Evolutionary conservation across 2,797 vertebrate species (phyloP), one percentile per base, ranked within the genome.

Genomic region (Holocentrus rufus): DNA sequence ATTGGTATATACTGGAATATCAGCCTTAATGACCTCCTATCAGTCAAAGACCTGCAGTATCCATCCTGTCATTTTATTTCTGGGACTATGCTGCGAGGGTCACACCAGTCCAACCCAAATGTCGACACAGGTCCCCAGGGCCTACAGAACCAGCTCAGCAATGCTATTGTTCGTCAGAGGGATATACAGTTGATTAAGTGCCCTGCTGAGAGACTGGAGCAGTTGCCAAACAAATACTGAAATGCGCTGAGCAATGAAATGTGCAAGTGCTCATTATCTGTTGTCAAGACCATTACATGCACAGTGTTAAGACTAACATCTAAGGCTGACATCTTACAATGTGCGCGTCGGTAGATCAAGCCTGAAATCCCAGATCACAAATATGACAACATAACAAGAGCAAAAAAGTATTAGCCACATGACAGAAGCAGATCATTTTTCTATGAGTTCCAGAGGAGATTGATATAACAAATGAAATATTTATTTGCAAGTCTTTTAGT

Each of bases 171-270:
- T 79, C 71, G 68, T 80, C 77, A 22, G 44, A 74, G 85, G 79
- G 83, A 86, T 86, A 80, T 72, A 70, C 79, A 67, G 74, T 77
- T 84, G 88, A 90, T 85, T 84, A 81, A 88, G 74, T 81, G 11
- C 22, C 81, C 80, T 71, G 82, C 67, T 76, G 84, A 90, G 79
- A 74, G 84, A 86, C 55, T 2, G 59, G 46, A 79, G 77, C 80
- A n/a, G 84, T 64, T 77, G 80, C 71, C 53, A 79, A 70, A 83
- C 83, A 85, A 68, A 87, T 70, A 69, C 67, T 73, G 42, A 79
- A 79, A 85, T 58, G 76, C 79, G 58, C 79, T 61, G 39, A 58
- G 78, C 47, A 65, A 67, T 71, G 73, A 69, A 49, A n/a, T 15
- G 69, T 78, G 78, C 82, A 73, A 80, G 39, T 42, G 63, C 72